Evolutionary conservation across 2,113 vertebrate species (phyloP).

Genomic region (Glaucomys volans): DNA sequence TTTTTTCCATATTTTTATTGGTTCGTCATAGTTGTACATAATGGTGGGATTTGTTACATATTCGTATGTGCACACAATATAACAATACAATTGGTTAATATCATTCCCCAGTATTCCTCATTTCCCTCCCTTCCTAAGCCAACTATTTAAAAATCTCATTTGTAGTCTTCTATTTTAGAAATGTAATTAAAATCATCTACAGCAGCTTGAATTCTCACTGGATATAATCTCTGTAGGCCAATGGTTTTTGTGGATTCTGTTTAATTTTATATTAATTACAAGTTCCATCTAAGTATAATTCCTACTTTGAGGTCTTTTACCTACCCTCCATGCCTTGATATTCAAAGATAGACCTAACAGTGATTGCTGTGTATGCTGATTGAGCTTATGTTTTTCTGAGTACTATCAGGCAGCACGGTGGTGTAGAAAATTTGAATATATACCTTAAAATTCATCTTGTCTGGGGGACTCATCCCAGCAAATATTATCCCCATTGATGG

Average conservation of each 20-base stretch:
- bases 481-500: background rate
- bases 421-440: background rate
- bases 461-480: background rate
- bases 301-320: conserved; percentile 16
- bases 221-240: conserved; percentile 62
- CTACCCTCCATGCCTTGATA: background rate
- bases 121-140: too few species aligned
- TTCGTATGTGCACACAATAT: too few species aligned
- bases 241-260: conserved; percentile 62
- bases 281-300: conserved; percentile 62
- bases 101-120: too few species aligned
- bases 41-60: too few species aligned
- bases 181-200: conserved; percentile 71
- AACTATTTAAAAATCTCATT: conserved; percentile 64
- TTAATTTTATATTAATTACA: conserved; percentile 75
- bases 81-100: too few species aligned
- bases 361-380: background rate
- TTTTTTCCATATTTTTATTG: too few species aligned
- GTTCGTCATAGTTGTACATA: too few species aligned
- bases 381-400: background rate
- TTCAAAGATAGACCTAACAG: background rate
- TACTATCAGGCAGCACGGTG: background rate
- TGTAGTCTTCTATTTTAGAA: conserved; percentile 67
- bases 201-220: conserved; percentile 69
- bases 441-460: conserved; percentile 27